Percentiles rank a stretch among this genome's conserved stretches.
Conservation (phyloP, 2,797 vertebrate species). For the Ciconia nigra region DNA sequence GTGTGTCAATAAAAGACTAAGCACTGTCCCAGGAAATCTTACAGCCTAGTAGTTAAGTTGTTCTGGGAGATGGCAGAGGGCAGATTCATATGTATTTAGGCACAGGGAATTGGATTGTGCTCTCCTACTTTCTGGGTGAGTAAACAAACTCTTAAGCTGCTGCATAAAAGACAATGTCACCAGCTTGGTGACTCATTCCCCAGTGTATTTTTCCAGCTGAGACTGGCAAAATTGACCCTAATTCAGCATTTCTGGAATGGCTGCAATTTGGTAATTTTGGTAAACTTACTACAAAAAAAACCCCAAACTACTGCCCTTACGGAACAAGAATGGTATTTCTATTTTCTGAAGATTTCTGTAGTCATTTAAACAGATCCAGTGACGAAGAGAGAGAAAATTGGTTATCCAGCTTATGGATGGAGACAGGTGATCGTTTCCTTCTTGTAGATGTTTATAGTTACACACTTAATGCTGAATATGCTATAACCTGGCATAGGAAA, state of each 20-base stretch:
- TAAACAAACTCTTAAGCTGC: background rate
- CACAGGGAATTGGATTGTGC: background rate
- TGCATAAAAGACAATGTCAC: background rate
- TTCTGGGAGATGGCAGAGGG: constrained; percentile 8
- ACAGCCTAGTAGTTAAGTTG: background rate
- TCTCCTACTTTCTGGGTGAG: background rate
- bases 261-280: background rate
- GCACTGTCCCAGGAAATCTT: fast-evolving
- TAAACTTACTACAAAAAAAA: background rate
- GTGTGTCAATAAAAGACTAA: background rate
- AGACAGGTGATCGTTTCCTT: background rate
- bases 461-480: background rate
- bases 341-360: background rate
- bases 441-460: background rate
- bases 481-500: background rate
- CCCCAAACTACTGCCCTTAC: background rate
- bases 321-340: background rate
- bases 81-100: fast-evolving
- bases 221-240: background rate
- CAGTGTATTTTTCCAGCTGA: background rate
- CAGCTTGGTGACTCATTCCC: background rate
- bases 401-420: background rate
- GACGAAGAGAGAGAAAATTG: background rate
- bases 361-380: background rate
- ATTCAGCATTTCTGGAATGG: background rate